phyloP scores from a whole-genome alignment of 2,888 invertebrate genomes.

The Conops quadrifasciatus region DNA sequence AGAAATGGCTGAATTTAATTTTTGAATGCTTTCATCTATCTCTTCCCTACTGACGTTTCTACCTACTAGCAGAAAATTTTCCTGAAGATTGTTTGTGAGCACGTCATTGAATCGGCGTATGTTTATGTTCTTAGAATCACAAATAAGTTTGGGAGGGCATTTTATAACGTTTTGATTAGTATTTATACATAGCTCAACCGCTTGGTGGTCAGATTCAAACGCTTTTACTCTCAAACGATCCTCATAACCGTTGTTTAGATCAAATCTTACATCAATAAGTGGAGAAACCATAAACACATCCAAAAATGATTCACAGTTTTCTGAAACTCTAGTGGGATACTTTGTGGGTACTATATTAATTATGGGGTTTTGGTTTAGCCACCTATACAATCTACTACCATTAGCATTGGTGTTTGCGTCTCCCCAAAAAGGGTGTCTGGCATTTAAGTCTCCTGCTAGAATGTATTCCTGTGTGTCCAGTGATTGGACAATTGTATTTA shows the following conservation, averaged over 20 bases:
- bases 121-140: not conserved
- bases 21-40: not conserved
- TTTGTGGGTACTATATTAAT: not conserved
- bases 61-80: not conserved
- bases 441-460: too few relatives aligned
- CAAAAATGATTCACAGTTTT: not conserved
- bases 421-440: constrained; percentile 21
- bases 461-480: not conserved
- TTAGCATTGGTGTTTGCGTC: not conserved
- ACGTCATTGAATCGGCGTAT: too few relatives aligned
- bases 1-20: not conserved
- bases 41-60: not conserved
- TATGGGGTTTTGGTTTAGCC: not conserved
- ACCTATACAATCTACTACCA: constrained; percentile 2
- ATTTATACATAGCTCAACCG: not conserved
- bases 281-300: constrained; percentile 23
- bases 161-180: not conserved
- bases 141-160: not conserved
- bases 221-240: not conserved
- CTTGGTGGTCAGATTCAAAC: constrained; percentile 15
- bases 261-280: not conserved
- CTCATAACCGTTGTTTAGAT: not conserved
- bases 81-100: not conserved
- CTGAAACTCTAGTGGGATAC: not conserved
- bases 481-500: not conserved